phyloP scores from a whole-genome alignment of 1,140 invertebrate genomes.

The Delia radicum region DNA sequence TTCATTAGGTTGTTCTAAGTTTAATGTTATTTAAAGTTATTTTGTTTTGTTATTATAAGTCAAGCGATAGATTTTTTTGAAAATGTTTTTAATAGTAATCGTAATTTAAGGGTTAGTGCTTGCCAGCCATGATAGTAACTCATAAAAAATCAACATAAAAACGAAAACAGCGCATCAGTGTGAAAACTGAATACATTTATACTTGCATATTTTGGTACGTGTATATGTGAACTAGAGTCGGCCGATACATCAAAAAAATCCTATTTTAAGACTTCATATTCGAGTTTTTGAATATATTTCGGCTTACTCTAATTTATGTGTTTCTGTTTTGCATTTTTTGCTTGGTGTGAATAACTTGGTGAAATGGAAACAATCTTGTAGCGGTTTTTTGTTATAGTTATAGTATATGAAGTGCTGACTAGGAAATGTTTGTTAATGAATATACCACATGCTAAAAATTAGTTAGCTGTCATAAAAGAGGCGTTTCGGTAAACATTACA shows the following conservation, averaged over 20 bases:
- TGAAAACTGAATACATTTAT: not conserved
- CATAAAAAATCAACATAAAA: not conserved
- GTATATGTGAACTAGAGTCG: not conserved
- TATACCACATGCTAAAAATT: not conserved
- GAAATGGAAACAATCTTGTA: not conserved
- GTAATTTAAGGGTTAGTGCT: too few species aligned
- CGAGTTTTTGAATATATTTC: too few species aligned
- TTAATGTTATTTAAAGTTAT: too few species aligned
- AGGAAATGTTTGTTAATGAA: slow-evolving; percentile 1
- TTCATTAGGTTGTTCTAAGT: too few species aligned
- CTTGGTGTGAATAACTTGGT: not conserved
- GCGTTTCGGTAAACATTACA: not conserved
- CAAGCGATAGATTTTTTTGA: too few species aligned
- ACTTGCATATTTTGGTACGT: not conserved
- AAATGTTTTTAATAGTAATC: too few species aligned
- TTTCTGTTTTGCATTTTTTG: not conserved
- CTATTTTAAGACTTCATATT: too few species aligned
- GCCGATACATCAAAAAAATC: not conserved
- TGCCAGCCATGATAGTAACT: too few species aligned
- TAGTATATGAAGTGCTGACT: not conserved
- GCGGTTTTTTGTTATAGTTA: not conserved
- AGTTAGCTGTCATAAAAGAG: not conserved
- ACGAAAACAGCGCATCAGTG: not conserved
- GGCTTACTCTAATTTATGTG: not conserved
- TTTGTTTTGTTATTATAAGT: too few species aligned